Conservation (phyloP, 23 tunicate species). For the Halocynthia roretzi region DNA sequence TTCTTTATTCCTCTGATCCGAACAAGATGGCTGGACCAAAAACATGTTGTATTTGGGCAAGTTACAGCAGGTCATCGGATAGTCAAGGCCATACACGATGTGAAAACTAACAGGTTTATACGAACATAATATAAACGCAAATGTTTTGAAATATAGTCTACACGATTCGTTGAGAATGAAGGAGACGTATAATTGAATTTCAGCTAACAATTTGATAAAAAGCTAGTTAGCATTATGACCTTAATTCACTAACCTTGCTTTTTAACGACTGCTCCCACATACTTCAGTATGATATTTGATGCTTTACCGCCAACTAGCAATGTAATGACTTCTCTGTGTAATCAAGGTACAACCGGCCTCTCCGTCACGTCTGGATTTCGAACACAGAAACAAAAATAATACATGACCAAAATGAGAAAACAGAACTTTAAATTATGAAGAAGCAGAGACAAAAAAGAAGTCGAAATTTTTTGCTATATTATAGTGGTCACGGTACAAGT, state of each 20-base stretch:
- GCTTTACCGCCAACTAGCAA: neutral
- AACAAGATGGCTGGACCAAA: slow-evolving; percentile 85
- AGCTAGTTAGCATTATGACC: neutral
- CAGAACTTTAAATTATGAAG: slow-evolving; percentile 32
- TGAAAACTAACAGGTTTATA: slow-evolving; percentile 64
- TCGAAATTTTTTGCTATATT: neutral
- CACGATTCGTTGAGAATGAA: neutral
- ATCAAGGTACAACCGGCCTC: slow-evolving; percentile 4
- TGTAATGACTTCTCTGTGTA: neutral
- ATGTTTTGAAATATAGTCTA: neutral
- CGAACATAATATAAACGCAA: slow-evolving; percentile 34
- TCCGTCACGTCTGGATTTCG: slow-evolving; percentile 52
- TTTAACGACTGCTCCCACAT: neutral
- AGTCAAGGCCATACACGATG: slow-evolving; percentile 68
- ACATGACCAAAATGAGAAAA: slow-evolving; percentile 26
- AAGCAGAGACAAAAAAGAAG: neutral
- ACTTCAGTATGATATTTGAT: neutral
- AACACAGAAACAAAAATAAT: slow-evolving; percentile 78
- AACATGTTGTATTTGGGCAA: slow-evolving; percentile 96
- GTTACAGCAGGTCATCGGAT: slow-evolving; percentile 66
- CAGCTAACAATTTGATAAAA: too few relatives aligned
- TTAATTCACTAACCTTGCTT: neutral
- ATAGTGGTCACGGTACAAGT: too few relatives aligned
- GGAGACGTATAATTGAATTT: neutral
- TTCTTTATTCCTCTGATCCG: slow-evolving; percentile 89